Evolutionary conservation across 2,797 vertebrate species (phyloP).

Genomic region (Echeneis naucrates): DNA sequence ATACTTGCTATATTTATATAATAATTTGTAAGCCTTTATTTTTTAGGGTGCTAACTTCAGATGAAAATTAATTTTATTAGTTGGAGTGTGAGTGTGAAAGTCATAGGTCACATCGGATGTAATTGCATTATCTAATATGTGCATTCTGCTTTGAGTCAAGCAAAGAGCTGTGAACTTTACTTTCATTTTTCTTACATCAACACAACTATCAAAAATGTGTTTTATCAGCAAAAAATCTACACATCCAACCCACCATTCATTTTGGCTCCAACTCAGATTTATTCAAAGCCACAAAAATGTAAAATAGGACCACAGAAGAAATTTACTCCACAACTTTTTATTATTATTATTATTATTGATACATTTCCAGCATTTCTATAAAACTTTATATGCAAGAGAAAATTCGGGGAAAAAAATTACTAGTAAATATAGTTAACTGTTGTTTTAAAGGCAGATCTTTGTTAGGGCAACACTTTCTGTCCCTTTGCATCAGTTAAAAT

Average conservation of each 20-base stretch:
- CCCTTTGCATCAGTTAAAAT: slow-evolving; percentile 8
- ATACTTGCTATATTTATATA: too few species aligned
- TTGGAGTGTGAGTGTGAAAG: too few species aligned
- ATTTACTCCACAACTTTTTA: not conserved
- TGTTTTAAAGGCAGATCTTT: not conserved
- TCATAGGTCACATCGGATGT: not conserved
- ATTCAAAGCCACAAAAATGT: too few species aligned
- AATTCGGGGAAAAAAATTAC: slow-evolving; percentile 11
- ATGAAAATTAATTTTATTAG: too few species aligned
- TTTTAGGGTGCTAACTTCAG: not conserved
- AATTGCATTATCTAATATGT: not conserved
- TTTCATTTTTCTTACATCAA: not conserved
- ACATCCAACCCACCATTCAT: not conserved
- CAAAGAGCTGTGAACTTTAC: not conserved
- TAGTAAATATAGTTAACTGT: not conserved
- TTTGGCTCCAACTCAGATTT: not conserved
- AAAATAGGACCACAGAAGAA: too few species aligned
- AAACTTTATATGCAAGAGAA: slow-evolving; percentile 15
- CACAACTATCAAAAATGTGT: not conserved
- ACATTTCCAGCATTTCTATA: slow-evolving; percentile 20
- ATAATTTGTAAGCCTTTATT: not conserved
- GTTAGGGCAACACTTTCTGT: slow-evolving; percentile 6
- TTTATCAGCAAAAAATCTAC: not conserved
- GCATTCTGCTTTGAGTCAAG: not conserved
- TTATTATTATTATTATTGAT: slow-evolving; percentile 13